phyloP scores from a whole-genome alignment of 2,797 vertebrate species.

The Danionella dracula region DNA sequence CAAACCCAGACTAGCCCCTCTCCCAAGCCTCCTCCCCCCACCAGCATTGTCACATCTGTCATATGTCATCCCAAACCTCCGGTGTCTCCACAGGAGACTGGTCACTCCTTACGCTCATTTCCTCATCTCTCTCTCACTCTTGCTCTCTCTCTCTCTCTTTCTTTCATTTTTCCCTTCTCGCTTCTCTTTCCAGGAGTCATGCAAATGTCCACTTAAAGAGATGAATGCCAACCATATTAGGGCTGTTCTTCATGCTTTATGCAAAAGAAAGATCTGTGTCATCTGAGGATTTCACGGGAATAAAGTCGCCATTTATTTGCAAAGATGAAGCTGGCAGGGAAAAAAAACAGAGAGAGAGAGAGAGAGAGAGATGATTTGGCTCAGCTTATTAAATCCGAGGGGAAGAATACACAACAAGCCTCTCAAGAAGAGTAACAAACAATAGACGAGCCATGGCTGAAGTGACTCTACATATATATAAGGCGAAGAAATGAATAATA shows the following conservation, averaged over 20 bases:
- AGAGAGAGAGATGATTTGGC: conserved; percentile 96
- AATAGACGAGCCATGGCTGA: conserved; percentile 54
- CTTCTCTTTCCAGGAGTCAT: conserved; percentile 73
- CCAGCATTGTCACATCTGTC: conserved; percentile 99
- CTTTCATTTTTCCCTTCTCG: conserved; percentile 35
- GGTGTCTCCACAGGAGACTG: conserved; percentile 95
- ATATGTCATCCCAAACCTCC: conserved; percentile 95
- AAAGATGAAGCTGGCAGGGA: conserved; percentile 85
- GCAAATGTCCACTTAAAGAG: conserved; percentile 99
- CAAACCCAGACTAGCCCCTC: conserved; percentile 11
- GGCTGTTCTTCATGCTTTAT: conserved; percentile 98
- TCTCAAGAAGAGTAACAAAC: conserved; percentile 82
- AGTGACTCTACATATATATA: conserved; percentile 46
- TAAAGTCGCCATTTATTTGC: conserved; percentile 95
- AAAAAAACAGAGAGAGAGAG: too few species aligned
- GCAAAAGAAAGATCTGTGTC: conserved; percentile 98
- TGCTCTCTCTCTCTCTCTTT: conserved; percentile 45
- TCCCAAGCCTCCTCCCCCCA: conserved; percentile 64
- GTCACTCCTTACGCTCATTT: conserved; percentile 43
- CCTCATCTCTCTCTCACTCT: conserved; percentile 62
- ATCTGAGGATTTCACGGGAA: conserved; percentile 98
- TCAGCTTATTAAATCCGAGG: conserved; percentile 88
- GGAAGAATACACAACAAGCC: conserved; percentile 65
- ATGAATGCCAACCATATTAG: conserved; percentile 96
- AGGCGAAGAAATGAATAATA: conserved; percentile 47